Percentiles rank a stretch among this genome's conserved stretches.
Conservation (phyloP, 2,113 vertebrate species). For the Catharus fuscescens region DNA sequence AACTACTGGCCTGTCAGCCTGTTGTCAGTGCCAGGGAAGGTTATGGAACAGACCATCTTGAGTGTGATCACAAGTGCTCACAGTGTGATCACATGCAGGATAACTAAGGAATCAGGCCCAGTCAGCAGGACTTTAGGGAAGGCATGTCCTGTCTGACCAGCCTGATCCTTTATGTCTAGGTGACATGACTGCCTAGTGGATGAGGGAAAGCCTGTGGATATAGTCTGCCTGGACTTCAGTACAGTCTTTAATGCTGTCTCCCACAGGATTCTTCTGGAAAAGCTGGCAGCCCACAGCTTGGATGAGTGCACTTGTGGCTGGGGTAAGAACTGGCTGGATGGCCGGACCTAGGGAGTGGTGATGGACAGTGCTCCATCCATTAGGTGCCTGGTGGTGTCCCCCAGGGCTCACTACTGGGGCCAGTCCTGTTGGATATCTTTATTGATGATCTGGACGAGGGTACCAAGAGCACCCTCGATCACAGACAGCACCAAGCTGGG, state of each 20-base stretch:
- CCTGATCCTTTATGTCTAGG: neutral
- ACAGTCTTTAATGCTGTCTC: neutral
- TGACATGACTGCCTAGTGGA: no score
- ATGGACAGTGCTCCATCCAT: no score
- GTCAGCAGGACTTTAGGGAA: neutral
- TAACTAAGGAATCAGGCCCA: no score
- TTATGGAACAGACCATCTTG: neutral
- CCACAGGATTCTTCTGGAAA: neutral
- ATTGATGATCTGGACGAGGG: no score
- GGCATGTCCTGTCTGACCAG: neutral
- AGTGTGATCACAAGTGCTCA: neutral
- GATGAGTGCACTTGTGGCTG: neutral
- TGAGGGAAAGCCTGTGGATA: neutral
- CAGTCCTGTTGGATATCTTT: neutral
- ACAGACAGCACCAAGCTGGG: fast-evolving
- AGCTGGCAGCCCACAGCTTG: fast-evolving
- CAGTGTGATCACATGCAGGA: no score
- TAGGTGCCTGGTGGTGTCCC: neutral
- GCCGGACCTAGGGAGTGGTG: no score
- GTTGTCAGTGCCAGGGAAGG: neutral
- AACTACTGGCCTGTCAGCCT: neutral
- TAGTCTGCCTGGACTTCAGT: neutral
- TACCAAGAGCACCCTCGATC: fast-evolving
- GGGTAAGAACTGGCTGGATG: neutral
- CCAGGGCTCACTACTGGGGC: neutral